Evolutionary conservation across 2,888 invertebrate species (phyloP).

Genomic region (Polylopha cassiicola): DNA sequence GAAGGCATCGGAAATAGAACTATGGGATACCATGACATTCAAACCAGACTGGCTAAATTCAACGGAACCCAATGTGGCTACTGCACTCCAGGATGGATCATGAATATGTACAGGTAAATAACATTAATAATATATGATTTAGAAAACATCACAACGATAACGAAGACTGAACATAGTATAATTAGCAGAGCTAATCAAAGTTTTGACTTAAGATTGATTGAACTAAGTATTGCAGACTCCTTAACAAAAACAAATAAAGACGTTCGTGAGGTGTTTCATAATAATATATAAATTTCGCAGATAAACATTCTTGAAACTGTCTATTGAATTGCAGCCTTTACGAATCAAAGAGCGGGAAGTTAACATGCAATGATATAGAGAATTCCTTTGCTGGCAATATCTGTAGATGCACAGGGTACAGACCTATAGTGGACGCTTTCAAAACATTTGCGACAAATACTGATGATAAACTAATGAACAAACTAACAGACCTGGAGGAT

Average conservation of each 20-base stretch:
- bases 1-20: constrained; percentile 82
- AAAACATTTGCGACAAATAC: constrained; percentile 64
- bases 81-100: constrained; percentile 86
- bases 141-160: too few relatives aligned
- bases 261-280: too few relatives aligned
- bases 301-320: too few relatives aligned
- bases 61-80: constrained; percentile 85
- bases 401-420: constrained; percentile 79
- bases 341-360: constrained; percentile 11
- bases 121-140: too few relatives aligned
- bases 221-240: too few relatives aligned
- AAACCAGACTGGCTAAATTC: constrained; percentile 77
- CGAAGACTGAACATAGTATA: too few relatives aligned
- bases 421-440: constrained; percentile 78
- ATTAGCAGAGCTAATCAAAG: too few relatives aligned
- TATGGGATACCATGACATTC: constrained; percentile 81
- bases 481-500: constrained; percentile 23
- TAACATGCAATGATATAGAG: constrained; percentile 54
- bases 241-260: too few relatives aligned
- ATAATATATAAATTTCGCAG: not conserved
- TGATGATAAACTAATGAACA: constrained; percentile 11
- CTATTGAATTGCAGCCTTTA: constrained; percentile 10
- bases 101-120: constrained; percentile 82
- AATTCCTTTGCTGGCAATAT: constrained; percentile 77
- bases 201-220: too few relatives aligned